Base-by-base conservation (phyloP, 1,140 invertebrate genomes). In the Eriosoma lanigerum region DNA sequence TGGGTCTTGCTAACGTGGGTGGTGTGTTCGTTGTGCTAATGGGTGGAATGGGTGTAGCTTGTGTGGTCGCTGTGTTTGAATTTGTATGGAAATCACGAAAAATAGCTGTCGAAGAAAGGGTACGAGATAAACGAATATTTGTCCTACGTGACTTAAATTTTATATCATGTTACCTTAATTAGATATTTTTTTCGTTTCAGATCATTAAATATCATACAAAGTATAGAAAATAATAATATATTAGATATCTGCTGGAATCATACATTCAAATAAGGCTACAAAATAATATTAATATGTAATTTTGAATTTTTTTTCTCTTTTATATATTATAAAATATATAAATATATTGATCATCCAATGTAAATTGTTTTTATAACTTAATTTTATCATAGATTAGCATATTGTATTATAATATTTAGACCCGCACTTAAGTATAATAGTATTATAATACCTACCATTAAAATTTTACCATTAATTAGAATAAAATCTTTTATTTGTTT, bases 11-110 rank as follows among this genome's bases (percentile, higher is more conserved):
- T 15, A 97, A 97, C 85, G 95, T 98, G 52, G 95, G 96, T 66
- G 96, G 96, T 4, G 96, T 98, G 1, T 98, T 98, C 86, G 94
- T 98, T 0, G 95, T 98, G 0, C 89, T 98, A 24, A 93, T 96
- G 89, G 94, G 92, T 48, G 94, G 94, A 13, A 94, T 95, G 92
- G 93, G 92, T 12, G 91, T 95, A 26, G 94, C 94, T 5, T 94
- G 93, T 84, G 92, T 95, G 80, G 93, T 95, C 82, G 93, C 93
- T 12, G 92, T 96, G 24, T 93, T 94, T 85, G 96, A 97, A 86
- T 96, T 96, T 86, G 91, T 96, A 15, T 96, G 94, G 94, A 96
- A 96, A 86, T 94, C 93, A 62, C 88, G 94, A 84, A 95, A 96
- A 87, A 91, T 95, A n/a, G 93, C 94, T 50, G 91, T 94, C 32